phyloP scores from a whole-genome alignment of 2,797 vertebrate species.

The Eulemur coronatus region DNA sequence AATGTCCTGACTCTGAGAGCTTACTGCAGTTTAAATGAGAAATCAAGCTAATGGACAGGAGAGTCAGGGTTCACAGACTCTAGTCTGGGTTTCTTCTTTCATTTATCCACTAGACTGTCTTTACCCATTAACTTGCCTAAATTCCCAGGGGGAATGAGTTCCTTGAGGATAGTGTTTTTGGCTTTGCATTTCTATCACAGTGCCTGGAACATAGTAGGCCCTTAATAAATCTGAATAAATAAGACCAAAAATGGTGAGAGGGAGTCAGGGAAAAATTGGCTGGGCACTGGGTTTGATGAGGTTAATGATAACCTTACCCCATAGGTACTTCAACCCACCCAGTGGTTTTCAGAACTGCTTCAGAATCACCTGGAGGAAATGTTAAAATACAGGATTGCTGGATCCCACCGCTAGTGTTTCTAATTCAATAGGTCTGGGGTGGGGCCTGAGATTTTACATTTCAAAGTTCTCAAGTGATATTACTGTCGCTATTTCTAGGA shows the following conservation, averaged over 20 bases:
- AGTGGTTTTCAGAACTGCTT: not conserved
- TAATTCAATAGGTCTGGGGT: not conserved
- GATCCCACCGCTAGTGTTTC: not conserved
- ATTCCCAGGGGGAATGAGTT: not conserved
- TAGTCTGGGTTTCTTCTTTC: not conserved
- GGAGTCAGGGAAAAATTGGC: not conserved
- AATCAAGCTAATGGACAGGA: not conserved
- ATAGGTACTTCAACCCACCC: not conserved
- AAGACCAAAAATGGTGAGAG: not conserved
- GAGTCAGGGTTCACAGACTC: not conserved
- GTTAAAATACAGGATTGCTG: conserved; percentile 16
- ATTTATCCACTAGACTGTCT: not conserved
- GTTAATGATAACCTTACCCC: not conserved
- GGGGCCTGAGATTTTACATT: not conserved
- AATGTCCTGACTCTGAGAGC: not conserved
- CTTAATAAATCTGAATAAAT: not conserved
- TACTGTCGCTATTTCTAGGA: not conserved
- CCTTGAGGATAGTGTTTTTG: not conserved
- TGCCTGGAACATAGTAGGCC: not conserved
- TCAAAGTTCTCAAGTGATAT: not conserved
- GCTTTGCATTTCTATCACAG: not conserved
- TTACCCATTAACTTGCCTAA: not conserved
- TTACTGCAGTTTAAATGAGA: not conserved
- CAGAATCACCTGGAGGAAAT: not conserved
- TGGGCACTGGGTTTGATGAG: not conserved